A percentile compares a stretch with the other conserved stretches of the same genome.
phyloP scores from a whole-genome alignment of 2,797 vertebrate genomes.

The Chloroceryle amazona region DNA sequence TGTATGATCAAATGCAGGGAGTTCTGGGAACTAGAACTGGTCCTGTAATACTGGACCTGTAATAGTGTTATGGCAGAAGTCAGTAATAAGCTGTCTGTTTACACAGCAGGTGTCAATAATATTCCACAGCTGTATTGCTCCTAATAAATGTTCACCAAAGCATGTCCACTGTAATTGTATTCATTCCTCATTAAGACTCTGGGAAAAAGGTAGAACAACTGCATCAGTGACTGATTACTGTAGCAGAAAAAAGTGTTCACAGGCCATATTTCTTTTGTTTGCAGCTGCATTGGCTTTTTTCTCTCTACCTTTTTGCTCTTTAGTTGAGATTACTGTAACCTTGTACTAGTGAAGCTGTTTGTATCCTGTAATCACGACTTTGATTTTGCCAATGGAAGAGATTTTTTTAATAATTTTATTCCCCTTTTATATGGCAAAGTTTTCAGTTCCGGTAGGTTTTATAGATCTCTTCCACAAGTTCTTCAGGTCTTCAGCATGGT shows the following conservation, averaged over 20 bases:
- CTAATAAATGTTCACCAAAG: neutral
- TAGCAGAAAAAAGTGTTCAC: neutral
- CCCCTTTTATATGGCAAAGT: neutral
- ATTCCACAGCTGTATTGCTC: neutral
- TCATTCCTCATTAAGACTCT: neutral
- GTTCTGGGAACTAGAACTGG: neutral
- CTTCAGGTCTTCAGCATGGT: neutral
- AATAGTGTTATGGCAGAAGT: rapidly evolving
- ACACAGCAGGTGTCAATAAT: neutral
- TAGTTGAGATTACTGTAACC: neutral
- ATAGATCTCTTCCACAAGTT: neutral
- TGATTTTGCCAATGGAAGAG: neutral
- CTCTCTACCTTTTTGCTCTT: neutral
- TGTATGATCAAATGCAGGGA: neutral
- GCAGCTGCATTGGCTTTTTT: neutral
- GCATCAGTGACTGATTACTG: neutral
- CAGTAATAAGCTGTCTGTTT: neutral
- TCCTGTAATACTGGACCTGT: neutral
- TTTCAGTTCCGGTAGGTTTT: neutral
- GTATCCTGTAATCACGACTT: neutral
- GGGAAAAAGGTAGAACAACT: neutral
- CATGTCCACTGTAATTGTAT: rapidly evolving
- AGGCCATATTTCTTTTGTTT: neutral
- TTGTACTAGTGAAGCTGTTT: neutral
- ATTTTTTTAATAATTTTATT: neutral